These are phyloP conservation scores for Cryptoprocta ferox DNA, from an alignment of 2,797 vertebrate genomes.

Conservation along the genomic window DNA sequence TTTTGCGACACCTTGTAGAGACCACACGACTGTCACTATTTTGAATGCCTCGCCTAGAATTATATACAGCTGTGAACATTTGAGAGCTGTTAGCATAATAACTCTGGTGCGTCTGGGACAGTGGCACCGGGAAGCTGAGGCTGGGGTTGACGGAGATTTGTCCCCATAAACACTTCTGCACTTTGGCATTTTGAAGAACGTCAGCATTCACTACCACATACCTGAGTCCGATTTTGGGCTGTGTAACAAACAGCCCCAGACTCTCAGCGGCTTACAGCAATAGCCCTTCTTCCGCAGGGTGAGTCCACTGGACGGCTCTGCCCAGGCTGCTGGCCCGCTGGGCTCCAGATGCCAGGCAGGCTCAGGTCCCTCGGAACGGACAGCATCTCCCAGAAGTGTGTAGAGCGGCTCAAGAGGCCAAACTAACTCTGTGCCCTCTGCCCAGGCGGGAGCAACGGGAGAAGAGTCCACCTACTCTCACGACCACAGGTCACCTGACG, in stretches of 20 bases:
- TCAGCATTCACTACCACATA: background rate
- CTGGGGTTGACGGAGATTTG: background rate
- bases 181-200: background rate
- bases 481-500: background rate
- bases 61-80: background rate
- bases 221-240: background rate
- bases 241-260: background rate
- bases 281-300: background rate
- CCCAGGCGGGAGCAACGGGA: no score
- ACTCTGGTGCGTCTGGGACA: background rate
- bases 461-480: background rate
- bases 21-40: background rate
- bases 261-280: background rate
- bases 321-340: no score
- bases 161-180: background rate
- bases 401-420: background rate
- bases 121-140: background rate
- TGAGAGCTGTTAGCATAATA: background rate
- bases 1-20: background rate
- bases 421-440: accelerated
- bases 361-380: background rate
- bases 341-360: background rate
- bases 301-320: no score
- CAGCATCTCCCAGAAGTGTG: accelerated
- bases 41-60: background rate